A percentile compares a stretch with the other conserved stretches of the same genome.
phyloP scores from a whole-genome alignment of 2,797 vertebrate species.

The Sebastes melanostomus region DNA sequence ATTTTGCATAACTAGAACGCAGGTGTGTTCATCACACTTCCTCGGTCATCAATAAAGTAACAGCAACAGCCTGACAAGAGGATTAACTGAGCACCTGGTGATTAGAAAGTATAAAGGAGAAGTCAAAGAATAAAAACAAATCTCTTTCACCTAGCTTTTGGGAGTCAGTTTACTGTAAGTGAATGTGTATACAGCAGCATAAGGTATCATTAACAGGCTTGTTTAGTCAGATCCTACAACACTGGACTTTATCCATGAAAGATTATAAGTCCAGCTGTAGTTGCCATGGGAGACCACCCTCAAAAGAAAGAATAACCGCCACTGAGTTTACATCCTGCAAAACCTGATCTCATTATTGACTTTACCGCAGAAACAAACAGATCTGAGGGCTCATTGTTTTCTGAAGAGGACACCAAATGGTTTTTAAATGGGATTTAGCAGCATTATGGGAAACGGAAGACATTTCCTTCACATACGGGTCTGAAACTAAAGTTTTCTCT shows the following conservation, averaged over 20 bases:
- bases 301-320: conserved; percentile 25
- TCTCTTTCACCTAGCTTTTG: not conserved
- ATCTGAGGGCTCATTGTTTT: not conserved
- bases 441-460: conserved; percentile 37
- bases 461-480: conserved; percentile 7
- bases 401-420: conserved; percentile 19
- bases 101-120: not conserved
- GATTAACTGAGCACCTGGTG: not conserved
- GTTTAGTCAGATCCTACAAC: conserved; percentile 22
- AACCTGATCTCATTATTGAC: conserved; percentile 37
- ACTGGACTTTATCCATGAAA: not conserved
- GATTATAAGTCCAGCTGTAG: not conserved
- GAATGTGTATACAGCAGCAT: not conserved
- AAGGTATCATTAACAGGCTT: conserved; percentile 40
- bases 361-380: conserved; percentile 7
- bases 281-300: conserved; percentile 9
- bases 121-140: conserved; percentile 1
- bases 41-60: not conserved
- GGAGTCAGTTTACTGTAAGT: not conserved
- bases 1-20: not conserved
- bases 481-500: not conserved
- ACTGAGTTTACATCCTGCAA: conserved; percentile 40
- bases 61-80: not conserved
- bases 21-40: conserved; percentile 17
- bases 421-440: conserved; percentile 20